Evolutionary conservation across 2,888 invertebrate species (phyloP).

Genomic region (Bedellia somnulentella): DNA sequence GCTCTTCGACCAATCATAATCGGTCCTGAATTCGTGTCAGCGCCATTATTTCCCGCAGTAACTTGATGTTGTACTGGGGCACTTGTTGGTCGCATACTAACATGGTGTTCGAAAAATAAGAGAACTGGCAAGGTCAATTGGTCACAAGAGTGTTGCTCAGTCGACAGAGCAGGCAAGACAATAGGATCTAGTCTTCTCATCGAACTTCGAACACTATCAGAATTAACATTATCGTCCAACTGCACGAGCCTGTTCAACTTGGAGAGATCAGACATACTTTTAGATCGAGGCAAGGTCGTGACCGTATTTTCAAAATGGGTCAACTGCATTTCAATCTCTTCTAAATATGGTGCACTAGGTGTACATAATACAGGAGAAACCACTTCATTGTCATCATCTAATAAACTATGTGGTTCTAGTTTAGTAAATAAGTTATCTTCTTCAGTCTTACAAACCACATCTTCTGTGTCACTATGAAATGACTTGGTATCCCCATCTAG

Average conservation of each 20-base stretch:
- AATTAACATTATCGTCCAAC: conserved; percentile 31
- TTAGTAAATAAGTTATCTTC: background rate
- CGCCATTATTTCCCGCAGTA: conserved; percentile 44
- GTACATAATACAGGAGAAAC: conserved; percentile 21
- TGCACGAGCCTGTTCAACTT: conserved; percentile 24
- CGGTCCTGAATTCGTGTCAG: conserved; percentile 39
- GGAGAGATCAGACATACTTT: conserved; percentile 40
- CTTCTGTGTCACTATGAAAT: conserved; percentile 45
- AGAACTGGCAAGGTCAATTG: conserved; percentile 42
- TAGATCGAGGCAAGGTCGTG: conserved; percentile 29
- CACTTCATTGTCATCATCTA: conserved; percentile 43
- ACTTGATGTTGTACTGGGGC: conserved; percentile 51
- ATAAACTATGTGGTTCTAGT: background rate
- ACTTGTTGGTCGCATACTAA: conserved; percentile 47
- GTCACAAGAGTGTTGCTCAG: no score
- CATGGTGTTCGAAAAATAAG: conserved; percentile 45
- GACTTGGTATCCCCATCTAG: conserved; percentile 35
- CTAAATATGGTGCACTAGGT: conserved; percentile 19
- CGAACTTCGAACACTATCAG: conserved; percentile 36
- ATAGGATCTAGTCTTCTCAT: conserved; percentile 51
- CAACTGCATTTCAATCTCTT: conserved; percentile 20
- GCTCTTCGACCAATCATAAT: conserved; percentile 43
- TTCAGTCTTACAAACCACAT: conserved; percentile 39
- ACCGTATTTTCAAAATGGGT: conserved; percentile 22
- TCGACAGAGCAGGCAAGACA: conserved; percentile 35